These are phyloP conservation scores for Lithobates sylvaticus DNA, from an alignment of 2,797 vertebrate genomes.

Conservation along the genomic window DNA sequence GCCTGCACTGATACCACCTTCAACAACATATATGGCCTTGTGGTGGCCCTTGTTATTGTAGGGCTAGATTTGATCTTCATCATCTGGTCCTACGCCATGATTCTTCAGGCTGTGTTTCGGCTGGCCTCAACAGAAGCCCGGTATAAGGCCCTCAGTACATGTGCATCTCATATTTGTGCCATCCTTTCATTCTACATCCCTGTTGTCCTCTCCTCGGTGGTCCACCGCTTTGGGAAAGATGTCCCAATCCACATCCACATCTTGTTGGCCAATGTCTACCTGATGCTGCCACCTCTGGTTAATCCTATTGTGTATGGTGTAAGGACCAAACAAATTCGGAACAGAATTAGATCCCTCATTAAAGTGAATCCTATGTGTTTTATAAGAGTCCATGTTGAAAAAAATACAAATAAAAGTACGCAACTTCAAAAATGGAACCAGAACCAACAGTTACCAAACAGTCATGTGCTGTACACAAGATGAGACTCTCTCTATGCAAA, in stretches of 20 bases:
- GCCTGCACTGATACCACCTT: slow-evolving; percentile 69
- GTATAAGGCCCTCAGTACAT: slow-evolving; percentile 61
- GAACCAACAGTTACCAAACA: too few species aligned
- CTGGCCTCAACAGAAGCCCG: slow-evolving; percentile 53
- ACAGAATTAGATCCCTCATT: background rate
- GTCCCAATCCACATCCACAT: slow-evolving; percentile 44
- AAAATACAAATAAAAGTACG: too few species aligned
- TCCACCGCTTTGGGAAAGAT: slow-evolving; percentile 40
- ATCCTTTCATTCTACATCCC: slow-evolving; percentile 62
- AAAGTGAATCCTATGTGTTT: too few species aligned
- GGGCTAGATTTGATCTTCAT: slow-evolving; percentile 61
- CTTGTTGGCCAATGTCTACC: slow-evolving; percentile 70
- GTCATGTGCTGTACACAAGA: too few species aligned
- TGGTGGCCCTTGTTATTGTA: slow-evolving; percentile 75
- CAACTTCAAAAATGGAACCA: too few species aligned
- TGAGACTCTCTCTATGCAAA: too few species aligned
- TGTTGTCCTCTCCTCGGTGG: slow-evolving; percentile 54
- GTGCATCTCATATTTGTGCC: slow-evolving; percentile 57
- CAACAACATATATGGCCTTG: slow-evolving; percentile 73
- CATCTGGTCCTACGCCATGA: slow-evolving; percentile 60
- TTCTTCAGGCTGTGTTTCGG: slow-evolving; percentile 59
- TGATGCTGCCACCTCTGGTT: slow-evolving; percentile 73
- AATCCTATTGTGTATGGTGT: slow-evolving; percentile 74
- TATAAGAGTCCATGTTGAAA: too few species aligned
- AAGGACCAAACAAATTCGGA: slow-evolving; percentile 9